Base-by-base conservation (phyloP, 2,797 vertebrate genomes). In the Fratercula arctica region DNA sequence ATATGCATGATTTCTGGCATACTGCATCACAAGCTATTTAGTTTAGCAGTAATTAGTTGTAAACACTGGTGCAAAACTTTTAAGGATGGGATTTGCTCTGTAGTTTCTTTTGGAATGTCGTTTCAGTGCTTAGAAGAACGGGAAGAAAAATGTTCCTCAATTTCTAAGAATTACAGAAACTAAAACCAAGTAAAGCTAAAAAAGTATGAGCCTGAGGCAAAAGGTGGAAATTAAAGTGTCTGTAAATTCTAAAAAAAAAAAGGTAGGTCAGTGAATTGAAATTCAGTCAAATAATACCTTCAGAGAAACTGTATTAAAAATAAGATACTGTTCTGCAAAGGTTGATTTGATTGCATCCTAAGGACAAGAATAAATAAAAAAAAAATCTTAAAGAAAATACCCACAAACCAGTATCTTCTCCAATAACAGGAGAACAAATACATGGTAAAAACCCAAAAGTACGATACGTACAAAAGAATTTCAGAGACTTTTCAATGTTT, bases 261-360 rank as follows among this genome's bases (percentile, higher is more conserved):
- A 93, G 59, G 57, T 37, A 89, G 61, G 81, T 67, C 76, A 83
- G 33, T 8, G 75, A 84, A 46, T 13, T 92, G 89, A 89, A 95
- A 83, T 75, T 85, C 72, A 78, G 75, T 73, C 92, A 96, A 92
- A 90, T 87, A 89, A 87, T 77, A 91, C 46, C 82, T 93, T 89
- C 50, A 84, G 78, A 95, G 90, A 91, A 95, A 64, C 28, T 51
- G 19, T 26, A 59, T 87, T 87, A 77, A 95, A 96, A 91, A 94
- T 87, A 89, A 93, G 72, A 63, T 56, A 72, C 35, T 61, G 21
- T 66, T 95, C 78, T 72, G 51, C 39, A 93, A 83, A 87, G 10
- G 61, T 33, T 89, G 59, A 85, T 92, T 94, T 87, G 72, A 85
- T 91, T 94, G 35, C 39, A 59, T 83, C 75, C 64, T 72, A 70